Percentiles rank a stretch among this genome's conserved stretches.
These are phyloP conservation scores for Hartigia nigra DNA, from an alignment of 2,888 invertebrate genomes.

Conservation along the genomic window DNA sequence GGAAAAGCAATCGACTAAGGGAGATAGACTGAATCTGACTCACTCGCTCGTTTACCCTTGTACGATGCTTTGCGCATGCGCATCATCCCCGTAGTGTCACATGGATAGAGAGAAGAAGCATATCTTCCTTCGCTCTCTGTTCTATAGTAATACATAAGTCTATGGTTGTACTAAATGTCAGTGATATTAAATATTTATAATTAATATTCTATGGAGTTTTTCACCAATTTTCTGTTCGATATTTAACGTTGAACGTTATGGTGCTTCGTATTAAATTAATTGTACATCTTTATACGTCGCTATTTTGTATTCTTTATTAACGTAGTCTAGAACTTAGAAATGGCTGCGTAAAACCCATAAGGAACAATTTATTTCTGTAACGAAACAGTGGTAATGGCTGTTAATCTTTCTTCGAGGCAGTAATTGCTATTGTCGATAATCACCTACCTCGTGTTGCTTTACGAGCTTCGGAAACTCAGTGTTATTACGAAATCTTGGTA, in stretches of 20 bases:
- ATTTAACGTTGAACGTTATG: background rate
- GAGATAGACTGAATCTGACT: slow-evolving; percentile 28
- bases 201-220: background rate
- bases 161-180: background rate
- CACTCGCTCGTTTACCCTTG: background rate
- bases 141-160: background rate
- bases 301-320: background rate
- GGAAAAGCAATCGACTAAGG: slow-evolving; percentile 36
- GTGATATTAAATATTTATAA: background rate
- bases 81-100: background rate
- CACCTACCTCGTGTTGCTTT: background rate
- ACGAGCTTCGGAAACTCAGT: background rate
- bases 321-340: background rate
- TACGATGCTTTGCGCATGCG: background rate
- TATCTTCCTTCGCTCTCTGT: background rate
- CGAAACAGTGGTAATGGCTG: background rate
- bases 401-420: background rate
- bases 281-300: background rate
- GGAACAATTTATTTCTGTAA: background rate
- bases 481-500: background rate
- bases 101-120: background rate
- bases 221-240: background rate
- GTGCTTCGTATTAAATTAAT: background rate
- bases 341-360: background rate
- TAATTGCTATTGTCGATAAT: background rate